phyloP scores from a whole-genome alignment of 2,797 vertebrate genomes.

The Anabas testudineus region DNA sequence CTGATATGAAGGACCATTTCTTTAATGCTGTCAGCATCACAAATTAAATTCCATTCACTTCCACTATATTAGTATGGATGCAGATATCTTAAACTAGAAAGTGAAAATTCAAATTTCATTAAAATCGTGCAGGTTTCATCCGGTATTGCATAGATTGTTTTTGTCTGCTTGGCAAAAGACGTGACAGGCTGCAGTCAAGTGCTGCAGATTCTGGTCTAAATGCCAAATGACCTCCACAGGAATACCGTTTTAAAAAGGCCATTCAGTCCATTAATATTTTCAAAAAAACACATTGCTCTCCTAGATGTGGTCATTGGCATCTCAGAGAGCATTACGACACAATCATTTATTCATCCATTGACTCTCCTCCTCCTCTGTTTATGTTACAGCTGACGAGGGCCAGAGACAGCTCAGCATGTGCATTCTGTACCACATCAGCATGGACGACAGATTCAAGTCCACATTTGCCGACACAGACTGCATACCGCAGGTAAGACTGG shows the following conservation, averaged over 20 bases:
- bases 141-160: too few relatives aligned
- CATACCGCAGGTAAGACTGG: conserved; percentile 91
- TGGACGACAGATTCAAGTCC: conserved; percentile 93
- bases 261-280: conserved; percentile 67
- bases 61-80: not conserved
- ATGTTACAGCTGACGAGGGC: conserved; percentile 90
- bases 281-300: conserved; percentile 40
- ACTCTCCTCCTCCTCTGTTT: conserved; percentile 68
- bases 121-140: too few relatives aligned
- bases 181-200: conserved; percentile 32
- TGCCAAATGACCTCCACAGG: conserved; percentile 33
- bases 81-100: not conserved
- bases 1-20: not conserved
- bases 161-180: not conserved
- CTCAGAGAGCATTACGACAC: conserved; percentile 52
- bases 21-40: not conserved
- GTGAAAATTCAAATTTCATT: too few relatives aligned
- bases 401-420: conserved; percentile 93
- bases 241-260: conserved; percentile 49
- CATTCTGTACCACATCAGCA: conserved; percentile 95
- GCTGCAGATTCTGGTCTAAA: conserved; percentile 23
- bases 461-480: conserved; percentile 95
- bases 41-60: not conserved
- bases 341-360: conserved; percentile 69
- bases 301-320: conserved; percentile 70